These are phyloP conservation scores for Brenthis hecate DNA, from an alignment of 2,888 invertebrate genomes.

Conservation along the genomic window DNA sequence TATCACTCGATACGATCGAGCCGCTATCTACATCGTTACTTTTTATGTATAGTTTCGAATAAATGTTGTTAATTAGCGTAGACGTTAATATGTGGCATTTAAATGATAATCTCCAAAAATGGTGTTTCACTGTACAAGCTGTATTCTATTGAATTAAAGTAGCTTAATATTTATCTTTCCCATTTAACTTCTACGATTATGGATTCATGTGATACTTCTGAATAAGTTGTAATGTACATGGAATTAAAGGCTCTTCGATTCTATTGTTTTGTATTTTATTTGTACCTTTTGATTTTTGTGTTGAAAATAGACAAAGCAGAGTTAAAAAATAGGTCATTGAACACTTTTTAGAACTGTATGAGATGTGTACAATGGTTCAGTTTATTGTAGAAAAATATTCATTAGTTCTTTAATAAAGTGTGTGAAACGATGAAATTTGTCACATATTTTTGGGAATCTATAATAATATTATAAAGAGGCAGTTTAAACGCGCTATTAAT, in stretches of 20 bases:
- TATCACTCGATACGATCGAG: constrained; percentile 38
- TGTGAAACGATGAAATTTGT: no score
- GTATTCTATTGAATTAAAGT: constrained; percentile 46
- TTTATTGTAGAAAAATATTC: no score
- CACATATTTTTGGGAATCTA: no score
- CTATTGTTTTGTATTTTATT: constrained; percentile 24
- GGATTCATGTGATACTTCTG: constrained; percentile 75
- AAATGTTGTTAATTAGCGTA: constrained; percentile 41
- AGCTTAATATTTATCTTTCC: constrained; percentile 63
- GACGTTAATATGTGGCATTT: constrained; percentile 39
- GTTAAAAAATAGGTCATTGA: neutral
- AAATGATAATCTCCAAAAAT: constrained; percentile 23
- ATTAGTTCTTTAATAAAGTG: no score
- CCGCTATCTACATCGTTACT: constrained; percentile 26
- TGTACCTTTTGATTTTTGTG: neutral
- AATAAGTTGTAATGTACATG: constrained; percentile 70
- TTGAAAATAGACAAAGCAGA: neutral
- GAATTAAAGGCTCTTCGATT: constrained; percentile 60
- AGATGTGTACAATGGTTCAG: no score
- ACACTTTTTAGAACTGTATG: no score
- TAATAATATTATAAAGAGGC: no score
- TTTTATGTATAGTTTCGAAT: constrained; percentile 38
- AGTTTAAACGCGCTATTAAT: no score
- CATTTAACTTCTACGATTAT: constrained; percentile 52
- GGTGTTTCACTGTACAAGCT: constrained; percentile 29